phyloP scores from a whole-genome alignment of 2,797 vertebrate species.

The Melanotaenia pygmaea region DNA sequence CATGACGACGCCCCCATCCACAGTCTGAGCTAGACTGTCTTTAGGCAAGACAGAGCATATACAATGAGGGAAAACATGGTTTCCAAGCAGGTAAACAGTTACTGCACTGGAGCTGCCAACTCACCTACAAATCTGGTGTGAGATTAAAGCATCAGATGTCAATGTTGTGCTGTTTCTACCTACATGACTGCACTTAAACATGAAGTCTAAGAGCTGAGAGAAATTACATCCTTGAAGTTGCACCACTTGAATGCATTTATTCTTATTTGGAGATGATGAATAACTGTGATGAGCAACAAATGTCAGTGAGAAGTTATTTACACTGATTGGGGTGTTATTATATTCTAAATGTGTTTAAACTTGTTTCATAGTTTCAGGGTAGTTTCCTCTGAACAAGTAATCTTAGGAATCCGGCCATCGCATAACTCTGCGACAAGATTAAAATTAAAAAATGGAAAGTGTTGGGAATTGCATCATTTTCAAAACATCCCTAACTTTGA shows the following conservation, averaged over 20 bases:
- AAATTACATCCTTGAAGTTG: neutral
- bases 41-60: constrained; percentile 60
- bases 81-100: constrained; percentile 72
- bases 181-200: constrained; percentile 5
- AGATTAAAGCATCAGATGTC: constrained; percentile 19
- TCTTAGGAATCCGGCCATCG: constrained; percentile 31
- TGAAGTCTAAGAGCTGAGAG: neutral
- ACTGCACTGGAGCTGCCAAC: constrained; percentile 38
- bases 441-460: constrained; percentile 25
- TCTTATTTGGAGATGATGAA: constrained; percentile 4
- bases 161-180: constrained; percentile 28
- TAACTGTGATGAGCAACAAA: neutral
- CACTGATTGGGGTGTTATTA: neutral
- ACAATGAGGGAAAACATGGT: constrained; percentile 62
- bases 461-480: constrained; percentile 21
- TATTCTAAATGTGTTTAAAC: constrained; percentile 39
- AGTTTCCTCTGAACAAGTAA: constrained; percentile 33
- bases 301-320: neutral
- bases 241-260: neutral
- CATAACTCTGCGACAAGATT: constrained; percentile 22
- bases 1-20: constrained; percentile 14
- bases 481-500: constrained; percentile 17
- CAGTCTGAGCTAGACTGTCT: constrained; percentile 23
- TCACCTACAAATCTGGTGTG: constrained; percentile 42
- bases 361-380: constrained; percentile 31